Conservation (phyloP, 1,140 invertebrate genomes). For the Chrysomallon squamiferum region DNA sequence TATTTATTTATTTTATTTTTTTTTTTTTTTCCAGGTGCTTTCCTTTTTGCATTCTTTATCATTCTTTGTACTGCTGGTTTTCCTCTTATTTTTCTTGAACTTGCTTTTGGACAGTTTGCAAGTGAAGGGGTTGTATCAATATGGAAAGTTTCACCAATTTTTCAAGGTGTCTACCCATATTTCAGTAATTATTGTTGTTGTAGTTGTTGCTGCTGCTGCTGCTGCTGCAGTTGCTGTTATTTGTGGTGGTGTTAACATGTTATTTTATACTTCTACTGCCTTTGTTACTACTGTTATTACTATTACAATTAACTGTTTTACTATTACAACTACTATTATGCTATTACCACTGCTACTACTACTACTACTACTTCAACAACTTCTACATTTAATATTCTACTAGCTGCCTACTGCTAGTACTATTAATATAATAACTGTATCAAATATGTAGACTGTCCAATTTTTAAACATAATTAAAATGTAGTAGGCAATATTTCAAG, state of each 20-base stretch:
- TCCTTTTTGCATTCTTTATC: conserved; percentile 64
- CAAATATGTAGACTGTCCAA: too few relatives aligned
- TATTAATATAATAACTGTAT: too few relatives aligned
- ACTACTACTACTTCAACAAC: too few relatives aligned
- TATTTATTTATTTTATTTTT: background rate
- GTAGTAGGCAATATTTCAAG: too few relatives aligned
- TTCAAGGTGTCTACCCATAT: conserved; percentile 61
- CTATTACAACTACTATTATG: too few relatives aligned
- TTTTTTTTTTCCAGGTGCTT: conserved; percentile 57
- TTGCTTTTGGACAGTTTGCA: conserved; percentile 65
- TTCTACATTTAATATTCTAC: too few relatives aligned
- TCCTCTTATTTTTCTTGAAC: conserved; percentile 66
- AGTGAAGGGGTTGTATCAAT: conserved; percentile 51
- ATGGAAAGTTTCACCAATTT: conserved; percentile 55
- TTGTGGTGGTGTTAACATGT: background rate
- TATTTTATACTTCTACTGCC: background rate
- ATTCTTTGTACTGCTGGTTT: conserved; percentile 64
- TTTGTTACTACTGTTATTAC: background rate
- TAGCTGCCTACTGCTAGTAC: too few relatives aligned
- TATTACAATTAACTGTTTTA: background rate
- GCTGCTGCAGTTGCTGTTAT: background rate
- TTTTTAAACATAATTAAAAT: too few relatives aligned
- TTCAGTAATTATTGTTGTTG: background rate
- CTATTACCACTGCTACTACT: too few relatives aligned
- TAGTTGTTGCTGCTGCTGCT: background rate